Percentiles rank a stretch among this genome's conserved stretches.
Conservation (phyloP, 2,888 invertebrate genomes). For the Acleris holmiana region DNA sequence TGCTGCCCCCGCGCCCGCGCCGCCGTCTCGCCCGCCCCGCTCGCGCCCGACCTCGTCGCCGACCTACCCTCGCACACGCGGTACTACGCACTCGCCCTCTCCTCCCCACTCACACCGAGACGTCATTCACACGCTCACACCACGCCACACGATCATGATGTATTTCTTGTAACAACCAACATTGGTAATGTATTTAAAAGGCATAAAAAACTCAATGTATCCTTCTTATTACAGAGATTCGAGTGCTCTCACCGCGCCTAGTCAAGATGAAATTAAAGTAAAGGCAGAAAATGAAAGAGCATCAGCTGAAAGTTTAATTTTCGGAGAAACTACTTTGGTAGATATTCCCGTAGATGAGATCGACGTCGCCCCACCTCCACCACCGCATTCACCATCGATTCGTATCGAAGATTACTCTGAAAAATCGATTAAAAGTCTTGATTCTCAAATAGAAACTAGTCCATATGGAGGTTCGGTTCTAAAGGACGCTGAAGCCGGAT, state of each 20-base stretch:
- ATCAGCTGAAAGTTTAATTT: slow-evolving; percentile 42
- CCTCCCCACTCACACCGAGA: slow-evolving; percentile 42
- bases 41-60: slow-evolving; percentile 73
- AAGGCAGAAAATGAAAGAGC: slow-evolving; percentile 41
- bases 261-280: slow-evolving; percentile 50
- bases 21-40: slow-evolving; percentile 52
- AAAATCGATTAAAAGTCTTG: slow-evolving; percentile 52
- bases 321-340: slow-evolving; percentile 47
- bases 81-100: slow-evolving; percentile 52
- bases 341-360: slow-evolving; percentile 45
- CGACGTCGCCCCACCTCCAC: slow-evolving; percentile 49
- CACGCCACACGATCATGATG: slow-evolving; percentile 14
- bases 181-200: slow-evolving; percentile 11
- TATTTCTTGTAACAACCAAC: neutral
- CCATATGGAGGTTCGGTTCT: slow-evolving; percentile 12
- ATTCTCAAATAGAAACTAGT: slow-evolving; percentile 44
- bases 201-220: slow-evolving; percentile 19
- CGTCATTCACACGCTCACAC: too few relatives aligned
- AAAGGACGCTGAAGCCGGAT: slow-evolving; percentile 41
- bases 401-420: slow-evolving; percentile 70
- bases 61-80: slow-evolving; percentile 73
- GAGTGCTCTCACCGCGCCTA: slow-evolving; percentile 62
- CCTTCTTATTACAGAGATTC: slow-evolving; percentile 69
- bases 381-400: slow-evolving; percentile 68
- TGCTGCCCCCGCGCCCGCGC: slow-evolving; percentile 58